Evolutionary conservation across 1,140 invertebrate genomes (phyloP).

Genomic region (Zaprionus taronus): DNA sequence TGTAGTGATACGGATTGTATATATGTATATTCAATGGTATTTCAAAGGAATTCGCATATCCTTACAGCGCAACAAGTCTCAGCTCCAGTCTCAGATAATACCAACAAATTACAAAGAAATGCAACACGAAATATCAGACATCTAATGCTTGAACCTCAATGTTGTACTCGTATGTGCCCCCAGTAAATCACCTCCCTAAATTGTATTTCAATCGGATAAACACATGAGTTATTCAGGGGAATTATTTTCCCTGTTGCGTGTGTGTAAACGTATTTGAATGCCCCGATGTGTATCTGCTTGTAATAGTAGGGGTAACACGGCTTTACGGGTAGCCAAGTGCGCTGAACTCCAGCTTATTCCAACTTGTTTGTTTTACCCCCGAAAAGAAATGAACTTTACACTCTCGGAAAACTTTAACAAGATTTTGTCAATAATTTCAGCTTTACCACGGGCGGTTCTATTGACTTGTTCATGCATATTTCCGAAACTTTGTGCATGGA

Average conservation of each 20-base stretch:
- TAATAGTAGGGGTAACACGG: not conserved
- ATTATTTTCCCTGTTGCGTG: not conserved
- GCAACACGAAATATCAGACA: too few species aligned
- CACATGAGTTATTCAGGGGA: not conserved
- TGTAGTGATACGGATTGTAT: too few species aligned
- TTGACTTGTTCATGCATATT: not conserved
- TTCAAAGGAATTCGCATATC: too few species aligned
- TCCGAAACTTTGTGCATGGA: not conserved
- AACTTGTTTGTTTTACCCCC: not conserved
- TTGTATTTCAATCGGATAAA: not conserved
- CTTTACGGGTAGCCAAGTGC: not conserved
- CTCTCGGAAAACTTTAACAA: constrained; percentile 3
- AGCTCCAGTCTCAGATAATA: too few species aligned
- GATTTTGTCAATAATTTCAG: not conserved
- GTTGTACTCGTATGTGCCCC: too few species aligned
- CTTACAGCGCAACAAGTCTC: too few species aligned
- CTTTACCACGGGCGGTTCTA: not conserved
- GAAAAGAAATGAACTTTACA: not conserved
- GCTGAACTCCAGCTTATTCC: not conserved
- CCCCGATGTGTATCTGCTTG: not conserved
- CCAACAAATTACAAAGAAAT: too few species aligned
- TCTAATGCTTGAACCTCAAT: too few species aligned
- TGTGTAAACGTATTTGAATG: not conserved
- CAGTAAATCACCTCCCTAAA: not conserved
- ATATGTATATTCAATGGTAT: too few species aligned